Evolutionary conservation across 2,797 vertebrate genomes (phyloP).

Genomic region (Anniella stebbinsi): DNA sequence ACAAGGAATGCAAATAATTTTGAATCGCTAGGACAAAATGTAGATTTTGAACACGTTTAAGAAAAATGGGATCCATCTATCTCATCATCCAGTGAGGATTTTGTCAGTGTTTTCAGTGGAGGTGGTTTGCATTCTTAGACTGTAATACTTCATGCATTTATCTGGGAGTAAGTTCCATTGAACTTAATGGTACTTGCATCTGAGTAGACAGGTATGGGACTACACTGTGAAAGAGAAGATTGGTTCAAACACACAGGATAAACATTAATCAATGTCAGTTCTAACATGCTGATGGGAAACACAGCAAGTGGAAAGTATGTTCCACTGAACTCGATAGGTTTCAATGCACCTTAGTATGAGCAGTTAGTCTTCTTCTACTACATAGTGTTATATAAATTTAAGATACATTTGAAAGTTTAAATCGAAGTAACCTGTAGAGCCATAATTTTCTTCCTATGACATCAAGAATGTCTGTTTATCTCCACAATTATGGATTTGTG

Average conservation of each 20-base stretch:
- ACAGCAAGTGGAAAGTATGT: neutral
- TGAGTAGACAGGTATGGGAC: neutral
- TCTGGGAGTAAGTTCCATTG: neutral
- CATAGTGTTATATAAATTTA: constrained; percentile 55
- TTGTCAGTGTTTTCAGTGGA: neutral
- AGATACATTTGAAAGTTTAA: constrained; percentile 63
- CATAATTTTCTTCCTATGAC: neutral
- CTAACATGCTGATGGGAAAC: neutral
- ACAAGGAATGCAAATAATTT: neutral
- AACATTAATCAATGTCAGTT: neutral
- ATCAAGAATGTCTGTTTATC: constrained; percentile 16
- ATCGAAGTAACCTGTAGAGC: constrained; percentile 42
- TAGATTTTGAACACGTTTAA: neutral
- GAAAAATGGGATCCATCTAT: neutral
- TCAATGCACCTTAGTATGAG: neutral
- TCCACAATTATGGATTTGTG: constrained; percentile 44
- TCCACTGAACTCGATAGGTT: neutral
- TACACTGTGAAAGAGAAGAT: neutral
- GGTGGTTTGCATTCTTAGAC: neutral
- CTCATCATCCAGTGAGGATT: neutral
- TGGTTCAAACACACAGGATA: neutral
- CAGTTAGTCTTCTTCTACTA: neutral
- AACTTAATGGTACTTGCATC: neutral
- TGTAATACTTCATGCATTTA: neutral
- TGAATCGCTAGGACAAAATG: neutral